Evolutionary conservation across 2,888 invertebrate genomes (phyloP).

Genomic region (Polydesmus complanatus): DNA sequence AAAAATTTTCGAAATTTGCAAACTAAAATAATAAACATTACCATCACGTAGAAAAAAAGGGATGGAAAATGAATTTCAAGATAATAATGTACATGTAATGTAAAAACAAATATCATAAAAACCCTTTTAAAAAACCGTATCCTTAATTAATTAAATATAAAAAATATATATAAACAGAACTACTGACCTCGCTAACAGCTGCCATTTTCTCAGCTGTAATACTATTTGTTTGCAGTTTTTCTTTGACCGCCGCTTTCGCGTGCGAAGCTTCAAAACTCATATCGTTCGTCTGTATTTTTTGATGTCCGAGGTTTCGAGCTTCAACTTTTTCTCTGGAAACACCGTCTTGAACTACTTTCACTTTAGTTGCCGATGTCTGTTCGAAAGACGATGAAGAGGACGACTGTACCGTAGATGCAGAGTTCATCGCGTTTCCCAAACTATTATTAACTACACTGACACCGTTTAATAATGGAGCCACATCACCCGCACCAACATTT

Average conservation of each 20-base stretch:
- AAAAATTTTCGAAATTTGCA: no score
- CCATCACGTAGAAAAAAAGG: no score
- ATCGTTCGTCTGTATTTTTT: conserved; percentile 64
- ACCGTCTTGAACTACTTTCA: conserved; percentile 55
- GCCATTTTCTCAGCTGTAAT: conserved; percentile 73
- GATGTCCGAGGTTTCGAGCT: conserved; percentile 54
- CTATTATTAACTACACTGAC: background rate
- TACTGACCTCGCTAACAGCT: conserved; percentile 39
- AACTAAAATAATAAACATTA: no score
- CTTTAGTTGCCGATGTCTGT: conserved; percentile 63
- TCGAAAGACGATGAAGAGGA: conserved; percentile 49
- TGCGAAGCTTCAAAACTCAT: conserved; percentile 56
- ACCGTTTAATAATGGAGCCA: background rate
- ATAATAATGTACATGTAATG: no score
- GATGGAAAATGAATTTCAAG: no score
- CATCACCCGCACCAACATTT: background rate
- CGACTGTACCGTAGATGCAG: background rate
- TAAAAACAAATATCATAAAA: no score
- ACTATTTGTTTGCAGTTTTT: conserved; percentile 68
- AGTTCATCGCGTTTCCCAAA: background rate
- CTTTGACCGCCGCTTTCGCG: conserved; percentile 58
- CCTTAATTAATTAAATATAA: background rate
- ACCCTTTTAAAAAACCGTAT: background rate
- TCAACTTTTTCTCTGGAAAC: conserved; percentile 59
- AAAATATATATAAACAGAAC: background rate